phyloP scores from a whole-genome alignment of 2,797 vertebrate genomes.

The Onychomys arenicola region DNA sequence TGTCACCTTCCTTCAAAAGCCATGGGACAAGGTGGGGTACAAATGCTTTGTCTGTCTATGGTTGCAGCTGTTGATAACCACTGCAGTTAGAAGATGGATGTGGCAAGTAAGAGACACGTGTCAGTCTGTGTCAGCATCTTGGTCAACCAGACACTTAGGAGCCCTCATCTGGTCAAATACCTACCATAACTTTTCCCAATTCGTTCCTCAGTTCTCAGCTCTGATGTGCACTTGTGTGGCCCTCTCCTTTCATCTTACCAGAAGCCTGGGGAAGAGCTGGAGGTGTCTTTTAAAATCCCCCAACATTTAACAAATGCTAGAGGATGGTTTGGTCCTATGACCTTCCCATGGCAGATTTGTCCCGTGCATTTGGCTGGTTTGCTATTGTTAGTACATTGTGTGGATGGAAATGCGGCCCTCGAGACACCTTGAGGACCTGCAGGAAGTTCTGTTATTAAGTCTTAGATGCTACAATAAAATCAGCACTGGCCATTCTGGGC shows the following conservation, averaged over 20 bases:
- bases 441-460: neutral
- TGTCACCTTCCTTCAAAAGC: neutral
- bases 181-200: no score
- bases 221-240: neutral
- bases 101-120: no score
- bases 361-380: neutral
- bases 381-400: fast-evolving
- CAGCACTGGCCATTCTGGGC: fast-evolving
- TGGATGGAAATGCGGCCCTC: neutral
- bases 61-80: fast-evolving
- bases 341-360: neutral
- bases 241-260: neutral
- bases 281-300: neutral
- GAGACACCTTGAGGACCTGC: neutral
- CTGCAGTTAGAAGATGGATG: neutral
- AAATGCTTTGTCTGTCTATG: neutral
- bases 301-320: neutral
- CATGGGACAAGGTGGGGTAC: no score
- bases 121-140: fast-evolving
- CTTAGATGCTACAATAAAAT: neutral
- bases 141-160: neutral
- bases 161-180: fast-evolving
- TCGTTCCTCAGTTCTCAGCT: neutral
- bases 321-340: neutral
- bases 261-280: neutral